Evolutionary conservation across 2,797 vertebrate species (phyloP), one percentile per base, ranked within the genome.

Genomic region (Orientallactaga sibirica): DNA sequence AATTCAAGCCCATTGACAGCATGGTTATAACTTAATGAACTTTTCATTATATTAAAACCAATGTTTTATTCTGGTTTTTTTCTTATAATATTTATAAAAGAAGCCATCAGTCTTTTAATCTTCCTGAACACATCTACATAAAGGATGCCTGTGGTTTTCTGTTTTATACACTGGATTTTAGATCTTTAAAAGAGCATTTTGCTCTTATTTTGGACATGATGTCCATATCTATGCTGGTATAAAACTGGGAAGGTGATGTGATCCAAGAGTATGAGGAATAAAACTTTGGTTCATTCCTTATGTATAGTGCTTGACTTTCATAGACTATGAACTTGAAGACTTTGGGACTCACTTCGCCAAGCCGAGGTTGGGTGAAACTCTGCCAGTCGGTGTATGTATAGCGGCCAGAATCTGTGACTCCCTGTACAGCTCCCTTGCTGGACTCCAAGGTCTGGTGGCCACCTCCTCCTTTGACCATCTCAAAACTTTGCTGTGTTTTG

Each of bases 311-410:
- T 91, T 62, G 48, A 37, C 80, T 58, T 88, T 24, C 67, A 62
- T 2, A 14, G 9, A 75, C 75, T 3, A 22, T 9, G 24, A 94
- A 41, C 43, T 61, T 12, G 0, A 61, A 93, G 81, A 92, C 71
- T n/a, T 2, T 18, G 7, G 83, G 43, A 97, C 98, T 98, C 98
- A 98, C 98, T 97, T 98, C 98, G 0, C 98, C 98, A 93, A 98
- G 98, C 88, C 98, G 98, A 96, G 97, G 98, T 68, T 98, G 98
- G 68, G 98, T 98, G 94, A 98, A 98, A 96, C 97, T 98, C 78
- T 98, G 98, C 98, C 98, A 98, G 68, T 98, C 98, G 1, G 98
- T 98, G 90, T 98, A 98, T 0, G 96, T 76, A 7, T 98, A 98
- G 98, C 98, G 98, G 88, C 98, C 97, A 0, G 95, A 29, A 48